phyloP scores from a whole-genome alignment of 2,113 vertebrate genomes.

The Psettodes erumei region DNA sequence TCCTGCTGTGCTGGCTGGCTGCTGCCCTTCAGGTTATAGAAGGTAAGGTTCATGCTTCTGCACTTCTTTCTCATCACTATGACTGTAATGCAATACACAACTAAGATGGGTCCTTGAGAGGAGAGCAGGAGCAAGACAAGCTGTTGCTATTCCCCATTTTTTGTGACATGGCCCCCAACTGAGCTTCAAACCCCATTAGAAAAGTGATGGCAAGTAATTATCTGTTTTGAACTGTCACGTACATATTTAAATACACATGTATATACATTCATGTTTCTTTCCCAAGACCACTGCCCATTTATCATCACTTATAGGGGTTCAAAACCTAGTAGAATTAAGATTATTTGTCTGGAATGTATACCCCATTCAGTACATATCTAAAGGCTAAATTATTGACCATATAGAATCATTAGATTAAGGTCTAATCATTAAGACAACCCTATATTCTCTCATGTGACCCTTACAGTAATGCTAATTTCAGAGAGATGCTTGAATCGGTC shows the following conservation, averaged over 20 bases:
- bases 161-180: no score
- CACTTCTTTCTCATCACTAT: background rate
- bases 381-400: background rate
- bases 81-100: background rate
- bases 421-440: background rate
- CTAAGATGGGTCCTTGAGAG: background rate
- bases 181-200: background rate
- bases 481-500: background rate
- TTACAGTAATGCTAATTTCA: background rate
- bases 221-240: background rate
- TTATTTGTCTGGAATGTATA: background rate
- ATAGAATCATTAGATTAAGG: background rate
- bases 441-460: background rate
- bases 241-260: no score
- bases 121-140: background rate
- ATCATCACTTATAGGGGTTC: background rate
- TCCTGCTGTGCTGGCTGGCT: conserved; percentile 60
- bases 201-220: background rate
- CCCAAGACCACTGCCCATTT: background rate
- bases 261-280: no score
- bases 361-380: background rate
- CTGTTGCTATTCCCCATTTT: background rate
- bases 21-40: conserved; percentile 69
- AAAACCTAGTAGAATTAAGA: background rate
- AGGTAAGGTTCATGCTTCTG: conserved; percentile 65